A percentile compares a stretch with the other conserved stretches of the same genome.
Conservation (phyloP, 1,140 invertebrate genomes). For the Globodera rostochiensis region DNA sequence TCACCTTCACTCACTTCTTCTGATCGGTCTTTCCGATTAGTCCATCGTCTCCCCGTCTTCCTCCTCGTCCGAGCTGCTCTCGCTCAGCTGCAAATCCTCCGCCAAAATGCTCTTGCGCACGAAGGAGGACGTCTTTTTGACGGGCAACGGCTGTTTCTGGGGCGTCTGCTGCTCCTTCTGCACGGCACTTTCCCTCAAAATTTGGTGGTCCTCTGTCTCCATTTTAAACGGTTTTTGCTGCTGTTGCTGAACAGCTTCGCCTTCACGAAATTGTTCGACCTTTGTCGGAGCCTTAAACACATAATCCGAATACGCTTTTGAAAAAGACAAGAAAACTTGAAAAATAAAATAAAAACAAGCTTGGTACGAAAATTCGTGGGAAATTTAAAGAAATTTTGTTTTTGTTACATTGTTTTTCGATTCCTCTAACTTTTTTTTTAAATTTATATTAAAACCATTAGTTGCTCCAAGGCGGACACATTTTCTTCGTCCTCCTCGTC, state of each 20-base stretch:
- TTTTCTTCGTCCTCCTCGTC: constrained; percentile 26
- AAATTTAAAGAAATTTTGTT: no score
- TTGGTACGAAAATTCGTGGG: no score
- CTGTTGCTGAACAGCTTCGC: background rate
- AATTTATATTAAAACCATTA: constrained; percentile 13
- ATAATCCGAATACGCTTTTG: background rate
- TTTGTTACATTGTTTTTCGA: no score
- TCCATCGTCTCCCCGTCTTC: background rate
- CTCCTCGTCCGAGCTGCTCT: constrained; percentile 15
- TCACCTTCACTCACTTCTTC: no score
- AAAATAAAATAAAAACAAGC: no score
- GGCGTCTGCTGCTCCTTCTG: background rate
- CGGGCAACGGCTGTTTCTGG: background rate
- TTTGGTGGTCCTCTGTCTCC: constrained; percentile 10
- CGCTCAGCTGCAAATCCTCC: constrained; percentile 28
- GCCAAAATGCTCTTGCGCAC: constrained; percentile 26
- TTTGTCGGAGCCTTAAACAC: background rate
- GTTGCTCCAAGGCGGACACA: constrained; percentile 29
- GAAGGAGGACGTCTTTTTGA: constrained; percentile 1
- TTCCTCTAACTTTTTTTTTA: background rate
- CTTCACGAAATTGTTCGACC: background rate
- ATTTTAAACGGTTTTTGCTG: background rate
- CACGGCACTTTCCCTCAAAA: background rate
- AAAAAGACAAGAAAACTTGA: no score
- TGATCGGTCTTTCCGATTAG: background rate